Conservation (phyloP, 2,113 vertebrate genomes). For the Petroica traversi region DNA sequence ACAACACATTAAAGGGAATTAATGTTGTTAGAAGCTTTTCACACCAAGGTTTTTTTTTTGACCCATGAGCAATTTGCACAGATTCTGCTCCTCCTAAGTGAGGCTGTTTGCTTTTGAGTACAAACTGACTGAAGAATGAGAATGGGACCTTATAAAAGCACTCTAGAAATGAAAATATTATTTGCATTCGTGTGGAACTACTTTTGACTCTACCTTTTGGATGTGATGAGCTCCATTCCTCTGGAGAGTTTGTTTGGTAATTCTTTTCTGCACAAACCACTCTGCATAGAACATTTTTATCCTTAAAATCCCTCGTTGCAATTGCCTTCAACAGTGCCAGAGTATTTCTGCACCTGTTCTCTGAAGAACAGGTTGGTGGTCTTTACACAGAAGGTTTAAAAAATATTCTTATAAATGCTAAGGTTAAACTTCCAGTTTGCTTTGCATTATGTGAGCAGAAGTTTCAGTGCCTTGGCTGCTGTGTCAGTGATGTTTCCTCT, state of each 20-base stretch:
- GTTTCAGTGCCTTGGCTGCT: neutral
- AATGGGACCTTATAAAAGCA: neutral
- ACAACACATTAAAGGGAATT: constrained; percentile 14
- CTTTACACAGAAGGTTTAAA: neutral
- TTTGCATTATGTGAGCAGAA: neutral
- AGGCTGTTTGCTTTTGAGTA: neutral
- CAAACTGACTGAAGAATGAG: neutral
- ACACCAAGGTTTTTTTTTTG: neutral
- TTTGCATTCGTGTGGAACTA: neutral
- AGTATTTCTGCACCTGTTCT: neutral
- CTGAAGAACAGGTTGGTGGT: neutral
- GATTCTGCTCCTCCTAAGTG: neutral
- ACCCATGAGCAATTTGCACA: neutral
- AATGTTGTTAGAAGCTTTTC: neutral
- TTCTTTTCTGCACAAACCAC: neutral
- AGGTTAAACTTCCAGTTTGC: neutral
- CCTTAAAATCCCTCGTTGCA: neutral
- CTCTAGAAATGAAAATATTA: neutral
- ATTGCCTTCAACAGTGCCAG: neutral
- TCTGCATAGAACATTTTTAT: neutral
- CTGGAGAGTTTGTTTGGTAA: neutral
- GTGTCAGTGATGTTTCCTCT: neutral
- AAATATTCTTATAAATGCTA: too few species aligned
- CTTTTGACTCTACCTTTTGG: neutral
- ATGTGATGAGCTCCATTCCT: neutral